These are phyloP conservation scores for Natrix natrix DNA, from an alignment of 2,797 vertebrate species.

Conservation along the genomic window DNA sequence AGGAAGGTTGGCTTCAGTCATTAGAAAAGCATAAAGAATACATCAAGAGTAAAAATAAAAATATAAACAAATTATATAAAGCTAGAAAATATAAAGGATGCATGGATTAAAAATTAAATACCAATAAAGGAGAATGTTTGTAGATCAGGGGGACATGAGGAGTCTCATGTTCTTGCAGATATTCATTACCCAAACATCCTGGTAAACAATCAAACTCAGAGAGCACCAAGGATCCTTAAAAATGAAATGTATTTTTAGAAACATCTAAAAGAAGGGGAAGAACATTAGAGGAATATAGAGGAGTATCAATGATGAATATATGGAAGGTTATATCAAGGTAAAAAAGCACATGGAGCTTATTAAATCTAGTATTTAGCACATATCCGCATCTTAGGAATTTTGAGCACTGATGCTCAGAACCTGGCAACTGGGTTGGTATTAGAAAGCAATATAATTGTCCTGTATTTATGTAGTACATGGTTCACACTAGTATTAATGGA, in stretches of 20 bases:
- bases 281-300: not conserved
- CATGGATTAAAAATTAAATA: not conserved
- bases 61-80: not conserved
- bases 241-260: not conserved
- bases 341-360: not conserved
- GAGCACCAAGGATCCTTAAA: not conserved
- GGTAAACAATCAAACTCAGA: not conserved
- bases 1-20: not conserved
- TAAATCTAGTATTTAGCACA: not conserved
- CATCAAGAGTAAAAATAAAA: not conserved
- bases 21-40: not conserved
- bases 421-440: not conserved
- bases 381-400: not conserved
- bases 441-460: not conserved
- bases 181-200: not conserved
- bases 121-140: not conserved
- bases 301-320: not conserved
- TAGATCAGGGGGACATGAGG: not conserved
- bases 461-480: not conserved
- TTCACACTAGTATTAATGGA: not conserved
- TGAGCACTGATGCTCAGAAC: not conserved
- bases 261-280: not conserved
- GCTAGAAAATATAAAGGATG: not conserved
- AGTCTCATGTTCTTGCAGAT: not conserved
- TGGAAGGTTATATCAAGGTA: not conserved